These are phyloP conservation scores for Macrobrachium rosenbergii DNA, from an alignment of 1,140 invertebrate genomes.

Conservation along the genomic window DNA sequence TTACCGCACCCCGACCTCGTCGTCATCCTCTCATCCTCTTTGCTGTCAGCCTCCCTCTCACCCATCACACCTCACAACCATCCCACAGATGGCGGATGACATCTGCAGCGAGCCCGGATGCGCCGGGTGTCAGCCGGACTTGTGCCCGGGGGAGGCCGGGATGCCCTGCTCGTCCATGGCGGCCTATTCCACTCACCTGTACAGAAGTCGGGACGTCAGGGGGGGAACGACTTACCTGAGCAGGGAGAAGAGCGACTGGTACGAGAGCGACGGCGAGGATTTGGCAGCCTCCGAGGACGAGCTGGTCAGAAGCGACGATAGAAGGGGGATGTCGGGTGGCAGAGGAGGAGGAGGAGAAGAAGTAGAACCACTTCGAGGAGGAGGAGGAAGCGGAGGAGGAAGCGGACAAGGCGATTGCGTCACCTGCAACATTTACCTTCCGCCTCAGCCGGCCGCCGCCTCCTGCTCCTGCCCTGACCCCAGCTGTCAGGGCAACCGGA, in stretches of 20 bases:
- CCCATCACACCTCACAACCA: neutral
- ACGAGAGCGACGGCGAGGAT: no score
- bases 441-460: neutral
- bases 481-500: conserved; percentile 6
- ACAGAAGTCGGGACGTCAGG: neutral
- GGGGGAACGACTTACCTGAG: no score
- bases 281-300: no score
- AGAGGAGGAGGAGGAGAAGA: no score
- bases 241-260: no score
- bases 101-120: conserved; percentile 43
- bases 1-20: conserved; percentile 31
- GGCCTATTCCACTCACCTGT: conserved; percentile 37
- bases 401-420: conserved; percentile 21
- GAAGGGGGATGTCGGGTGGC: no score
- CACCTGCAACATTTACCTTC: conserved; percentile 12
- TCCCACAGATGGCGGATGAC: conserved; percentile 9
- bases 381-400: neutral
- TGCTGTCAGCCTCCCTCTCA: conserved; percentile 32
- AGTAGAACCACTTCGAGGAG: no score
- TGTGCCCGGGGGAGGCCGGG: conserved; percentile 16
- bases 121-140: conserved; percentile 40
- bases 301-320: no score
- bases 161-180: conserved; percentile 19
- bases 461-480: conserved; percentile 51
- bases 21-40: neutral